Conservation (phyloP, 1,140 invertebrate genomes). For the Drosophila punjabiensis region DNA sequence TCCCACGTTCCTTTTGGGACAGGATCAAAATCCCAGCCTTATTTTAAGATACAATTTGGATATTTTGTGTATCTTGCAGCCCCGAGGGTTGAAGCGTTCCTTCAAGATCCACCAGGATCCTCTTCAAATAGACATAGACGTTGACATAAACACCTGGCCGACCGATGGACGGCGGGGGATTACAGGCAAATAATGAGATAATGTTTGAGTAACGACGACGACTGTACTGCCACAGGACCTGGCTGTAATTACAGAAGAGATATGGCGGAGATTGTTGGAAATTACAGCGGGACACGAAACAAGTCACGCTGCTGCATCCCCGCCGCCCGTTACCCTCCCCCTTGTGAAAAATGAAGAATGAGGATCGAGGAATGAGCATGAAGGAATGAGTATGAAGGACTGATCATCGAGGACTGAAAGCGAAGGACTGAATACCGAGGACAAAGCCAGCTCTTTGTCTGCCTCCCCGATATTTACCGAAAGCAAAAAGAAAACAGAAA, state of each 20-base stretch:
- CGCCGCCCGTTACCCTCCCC: constrained; percentile 14
- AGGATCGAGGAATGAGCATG: neutral
- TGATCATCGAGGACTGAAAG: neutral
- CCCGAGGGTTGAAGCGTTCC: constrained; percentile 32
- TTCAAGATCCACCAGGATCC: constrained; percentile 38
- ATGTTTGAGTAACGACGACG: constrained; percentile 26
- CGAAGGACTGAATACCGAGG: constrained; percentile 8
- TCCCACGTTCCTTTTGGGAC: constrained; percentile 65
- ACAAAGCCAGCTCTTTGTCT: constrained; percentile 72
- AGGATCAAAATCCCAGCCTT: constrained; percentile 54
- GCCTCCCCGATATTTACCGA: constrained; percentile 12
- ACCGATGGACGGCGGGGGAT: constrained; percentile 14
- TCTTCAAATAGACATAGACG: constrained; percentile 66
- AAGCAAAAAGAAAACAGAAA: constrained; percentile 13
- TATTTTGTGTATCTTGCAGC: constrained; percentile 47
- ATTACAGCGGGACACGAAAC: constrained; percentile 62
- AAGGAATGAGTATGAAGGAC: neutral
- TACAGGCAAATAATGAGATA: constrained; percentile 49
- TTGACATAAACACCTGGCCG: constrained; percentile 77
- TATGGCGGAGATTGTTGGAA: constrained; percentile 25
- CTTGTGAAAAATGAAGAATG: neutral
- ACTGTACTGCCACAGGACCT: constrained; percentile 23
- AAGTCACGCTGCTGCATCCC: constrained; percentile 21
- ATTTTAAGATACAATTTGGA: constrained; percentile 67
- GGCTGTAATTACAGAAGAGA: constrained; percentile 44